Evolutionary conservation across 2,888 invertebrate genomes (phyloP), one percentile per base, ranked within the genome.

Genomic region (Autographa pulchrina): DNA sequence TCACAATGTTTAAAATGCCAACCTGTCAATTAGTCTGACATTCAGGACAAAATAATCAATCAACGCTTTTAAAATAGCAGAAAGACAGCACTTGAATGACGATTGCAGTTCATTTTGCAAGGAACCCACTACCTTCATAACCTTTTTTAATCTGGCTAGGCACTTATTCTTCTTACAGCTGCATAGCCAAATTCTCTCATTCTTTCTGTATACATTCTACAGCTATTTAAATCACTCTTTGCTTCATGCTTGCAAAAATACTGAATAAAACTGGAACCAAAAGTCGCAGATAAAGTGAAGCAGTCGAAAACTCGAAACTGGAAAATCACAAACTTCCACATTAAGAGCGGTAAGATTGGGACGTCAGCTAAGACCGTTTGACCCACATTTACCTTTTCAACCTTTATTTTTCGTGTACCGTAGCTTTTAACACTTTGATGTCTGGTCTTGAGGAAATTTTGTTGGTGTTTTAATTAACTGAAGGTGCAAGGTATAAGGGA

Each of bases 1-100:
- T 43, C 43, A 16, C n/a, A 8, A 48, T 16, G 43, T 48, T 48
- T 48, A 48, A 48, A n/a, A 48, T 48, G n/a, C n/a, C n/a, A 48
- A 48, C 16, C 48, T 48, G 48, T 48, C 48, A 48, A 48, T 48
- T 48, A 48, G 1, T 48, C n/a, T 48, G 48, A 48, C 48, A 48
- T 48, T 48, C 48, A 48, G 48, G n/a, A n/a, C 48, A 14, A n/a
- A 48, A 48, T 48, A 48, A 48, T 48, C 48, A 48, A n/a, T 48
- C 48, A 48, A 48, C 48, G 48, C 4, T 16, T 43, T 38, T 3
- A 43, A 43, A 16, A 43, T 43, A 16, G 16, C 16, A 43, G 48
- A 48, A 48, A 48, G n/a, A 48, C n/a, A n/a, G 48, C n/a, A 48
- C n/a, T 48, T 48, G 48, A 48, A n/a, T n/a, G 7, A 7, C n/a